These are phyloP conservation scores for Tympanuchus pallidicinctus DNA, from an alignment of 2,113 vertebrate genomes.

Conservation along the genomic window DNA sequence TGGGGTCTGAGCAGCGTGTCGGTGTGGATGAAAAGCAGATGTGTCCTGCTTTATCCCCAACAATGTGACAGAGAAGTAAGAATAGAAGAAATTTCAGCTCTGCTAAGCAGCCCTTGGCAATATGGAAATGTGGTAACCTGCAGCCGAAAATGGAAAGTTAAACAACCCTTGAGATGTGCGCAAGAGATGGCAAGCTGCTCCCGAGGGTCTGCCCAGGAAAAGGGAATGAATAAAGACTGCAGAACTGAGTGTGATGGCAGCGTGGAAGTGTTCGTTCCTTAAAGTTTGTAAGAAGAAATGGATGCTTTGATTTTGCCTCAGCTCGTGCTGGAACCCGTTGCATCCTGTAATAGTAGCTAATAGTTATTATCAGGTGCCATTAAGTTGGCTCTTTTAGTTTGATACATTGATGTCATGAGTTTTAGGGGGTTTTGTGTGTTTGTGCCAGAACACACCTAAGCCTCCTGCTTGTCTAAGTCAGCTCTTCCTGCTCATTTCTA, in stretches of 20 bases:
- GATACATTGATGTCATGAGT: neutral
- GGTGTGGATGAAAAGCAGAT: neutral
- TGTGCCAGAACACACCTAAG: neutral
- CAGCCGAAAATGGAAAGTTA: neutral
- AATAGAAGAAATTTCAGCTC: neutral
- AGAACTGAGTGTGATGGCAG: neutral
- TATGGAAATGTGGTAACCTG: slow-evolving; percentile 10
- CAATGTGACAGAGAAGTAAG: neutral
- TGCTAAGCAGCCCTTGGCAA: neutral
- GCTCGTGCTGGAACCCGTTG: neutral
- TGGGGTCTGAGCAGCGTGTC: neutral
- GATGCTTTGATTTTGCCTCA: neutral
- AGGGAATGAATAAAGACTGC: neutral
- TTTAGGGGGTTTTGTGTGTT: neutral
- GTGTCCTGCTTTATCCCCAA: neutral
- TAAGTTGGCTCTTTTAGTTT: neutral
- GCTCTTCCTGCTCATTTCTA: neutral
- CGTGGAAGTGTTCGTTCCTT: neutral
- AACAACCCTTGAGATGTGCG: neutral
- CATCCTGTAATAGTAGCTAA: neutral
- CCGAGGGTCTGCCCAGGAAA: neutral
- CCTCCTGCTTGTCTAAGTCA: neutral
- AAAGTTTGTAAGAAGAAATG: neutral
- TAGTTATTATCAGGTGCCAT: neutral
- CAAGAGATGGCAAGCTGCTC: neutral